Evolutionary conservation across 1,140 invertebrate genomes (phyloP).

Genomic region (Drosophila athabasca): DNA sequence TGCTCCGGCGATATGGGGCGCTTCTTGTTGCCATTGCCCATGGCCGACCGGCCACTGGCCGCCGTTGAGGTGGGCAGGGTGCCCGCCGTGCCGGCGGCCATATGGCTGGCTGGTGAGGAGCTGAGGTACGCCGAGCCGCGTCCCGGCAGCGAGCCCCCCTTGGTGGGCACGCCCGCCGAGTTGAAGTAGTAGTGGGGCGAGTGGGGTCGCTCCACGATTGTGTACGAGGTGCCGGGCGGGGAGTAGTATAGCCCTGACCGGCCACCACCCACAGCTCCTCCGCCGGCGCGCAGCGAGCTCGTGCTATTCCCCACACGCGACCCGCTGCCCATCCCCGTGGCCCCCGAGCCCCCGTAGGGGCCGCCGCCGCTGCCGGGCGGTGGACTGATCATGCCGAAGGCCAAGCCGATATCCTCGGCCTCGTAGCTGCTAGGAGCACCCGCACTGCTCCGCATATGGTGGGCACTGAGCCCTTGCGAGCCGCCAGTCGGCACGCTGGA

Average conservation of each 20-base stretch:
- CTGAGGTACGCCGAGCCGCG: constrained; percentile 87
- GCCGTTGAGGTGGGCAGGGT: constrained; percentile 81
- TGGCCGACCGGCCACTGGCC: constrained; percentile 56
- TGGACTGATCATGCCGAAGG: constrained; percentile 80
- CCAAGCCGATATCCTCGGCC: constrained; percentile 79
- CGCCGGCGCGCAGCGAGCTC: constrained; percentile 72
- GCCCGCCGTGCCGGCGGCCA: constrained; percentile 83
- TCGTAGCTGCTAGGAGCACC: constrained; percentile 77
- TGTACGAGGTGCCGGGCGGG: constrained; percentile 91
- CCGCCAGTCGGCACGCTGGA: constrained; percentile 79
- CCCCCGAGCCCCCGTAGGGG: constrained; percentile 49
- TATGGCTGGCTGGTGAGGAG: constrained; percentile 84
- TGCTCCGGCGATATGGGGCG: constrained; percentile 91
- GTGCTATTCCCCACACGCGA: constrained; percentile 81
- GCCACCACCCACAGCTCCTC: constrained; percentile 47
- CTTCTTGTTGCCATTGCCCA: constrained; percentile 85
- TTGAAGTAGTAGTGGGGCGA: constrained; percentile 86
- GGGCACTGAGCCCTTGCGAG: constrained; percentile 72
- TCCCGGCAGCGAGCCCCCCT: constrained; percentile 81
- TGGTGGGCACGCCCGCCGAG: constrained; percentile 83
- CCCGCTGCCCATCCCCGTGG: constrained; percentile 56
- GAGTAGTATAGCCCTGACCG: constrained; percentile 88
- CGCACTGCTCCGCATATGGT: constrained; percentile 73
- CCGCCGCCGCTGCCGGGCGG: constrained; percentile 75
- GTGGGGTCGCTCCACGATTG: constrained; percentile 91